A percentile compares a stretch with the other conserved stretches of the same genome.
These are phyloP conservation scores for Patagioenas fasciata DNA, from an alignment of 2,113 vertebrate species.

Conservation along the genomic window DNA sequence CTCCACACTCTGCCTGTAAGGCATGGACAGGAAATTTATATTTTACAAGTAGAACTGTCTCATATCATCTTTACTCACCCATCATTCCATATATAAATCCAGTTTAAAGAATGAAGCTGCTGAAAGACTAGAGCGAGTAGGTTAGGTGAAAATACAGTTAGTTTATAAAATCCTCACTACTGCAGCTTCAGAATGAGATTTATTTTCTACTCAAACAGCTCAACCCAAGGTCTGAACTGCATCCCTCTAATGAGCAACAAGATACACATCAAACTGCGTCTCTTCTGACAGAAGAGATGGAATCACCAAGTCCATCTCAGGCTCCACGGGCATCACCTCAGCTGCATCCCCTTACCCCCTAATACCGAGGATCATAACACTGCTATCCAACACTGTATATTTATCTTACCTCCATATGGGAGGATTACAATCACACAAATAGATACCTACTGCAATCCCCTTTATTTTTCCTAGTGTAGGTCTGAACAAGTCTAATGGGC, in stretches of 20 bases:
- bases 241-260: neutral
- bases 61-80: neutral
- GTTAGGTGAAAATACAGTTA: neutral
- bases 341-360: neutral
- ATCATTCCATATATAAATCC: neutral
- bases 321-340: neutral
- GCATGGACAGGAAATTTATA: neutral
- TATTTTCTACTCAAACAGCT: neutral
- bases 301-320: neutral
- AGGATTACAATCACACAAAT: neutral
- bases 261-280: neutral
- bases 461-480: neutral
- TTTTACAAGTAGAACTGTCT: neutral
- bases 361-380: neutral
- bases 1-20: slow-evolving; percentile 81
- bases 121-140: neutral
- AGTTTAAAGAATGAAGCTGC: neutral
- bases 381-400: neutral
- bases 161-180: neutral
- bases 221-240: neutral
- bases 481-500: neutral
- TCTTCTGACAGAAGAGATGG: neutral
- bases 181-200: neutral
- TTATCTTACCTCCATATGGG: neutral
- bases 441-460: neutral